These are phyloP conservation scores for Lasiurus cinereus DNA, from an alignment of 2,113 vertebrate species.

Conservation along the genomic window DNA sequence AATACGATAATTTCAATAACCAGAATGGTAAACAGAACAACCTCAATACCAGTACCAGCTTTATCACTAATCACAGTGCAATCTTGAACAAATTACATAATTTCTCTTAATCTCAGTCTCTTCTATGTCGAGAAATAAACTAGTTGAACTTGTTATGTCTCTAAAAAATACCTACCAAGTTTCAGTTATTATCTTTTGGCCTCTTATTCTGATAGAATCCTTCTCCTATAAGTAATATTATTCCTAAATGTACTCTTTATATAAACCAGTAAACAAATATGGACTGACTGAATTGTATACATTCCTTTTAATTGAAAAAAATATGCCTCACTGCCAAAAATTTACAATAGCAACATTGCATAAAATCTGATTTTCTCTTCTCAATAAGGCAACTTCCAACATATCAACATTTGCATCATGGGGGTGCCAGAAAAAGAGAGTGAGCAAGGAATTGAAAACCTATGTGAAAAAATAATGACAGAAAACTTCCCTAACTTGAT, in stretches of 20 bases:
- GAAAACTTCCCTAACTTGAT: no score
- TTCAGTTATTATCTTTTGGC: slow-evolving; percentile 24
- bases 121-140: not conserved
- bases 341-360: slow-evolving; percentile 13
- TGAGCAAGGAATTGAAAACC: no score
- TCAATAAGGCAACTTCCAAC: not conserved
- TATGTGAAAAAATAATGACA: no score
- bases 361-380: not conserved
- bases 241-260: not conserved
- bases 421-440: no score
- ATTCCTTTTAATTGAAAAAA: slow-evolving; percentile 24
- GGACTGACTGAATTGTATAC: not conserved
- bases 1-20: not conserved
- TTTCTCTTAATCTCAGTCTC: slow-evolving; percentile 9
- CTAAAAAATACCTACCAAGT: not conserved
- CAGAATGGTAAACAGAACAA: not conserved
- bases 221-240: not conserved
- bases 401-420: no score
- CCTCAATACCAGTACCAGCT: not conserved
- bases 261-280: slow-evolving; percentile 37
- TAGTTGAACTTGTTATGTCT: not conserved
- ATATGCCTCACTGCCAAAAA: slow-evolving; percentile 18
- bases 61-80: not conserved
- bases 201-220: slow-evolving; percentile 11
- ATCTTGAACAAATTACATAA: not conserved